phyloP scores from a whole-genome alignment of 2,797 vertebrate species.

The Cichlasoma orientale region DNA sequence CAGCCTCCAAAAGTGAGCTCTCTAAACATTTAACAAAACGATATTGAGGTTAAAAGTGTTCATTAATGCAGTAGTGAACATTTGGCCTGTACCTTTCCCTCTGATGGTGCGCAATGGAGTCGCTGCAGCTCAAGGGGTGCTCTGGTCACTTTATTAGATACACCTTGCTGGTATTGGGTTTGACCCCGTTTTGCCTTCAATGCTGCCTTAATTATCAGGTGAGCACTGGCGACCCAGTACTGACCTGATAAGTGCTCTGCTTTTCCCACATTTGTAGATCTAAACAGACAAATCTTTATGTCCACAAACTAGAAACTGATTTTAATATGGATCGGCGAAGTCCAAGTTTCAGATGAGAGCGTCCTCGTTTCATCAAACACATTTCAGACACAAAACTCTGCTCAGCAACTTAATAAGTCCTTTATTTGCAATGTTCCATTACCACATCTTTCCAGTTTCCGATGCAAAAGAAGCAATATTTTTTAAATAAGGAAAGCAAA shows the following conservation, averaged over 20 bases:
- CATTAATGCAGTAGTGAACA: not conserved
- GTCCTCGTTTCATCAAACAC: not conserved
- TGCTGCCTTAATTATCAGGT: no score
- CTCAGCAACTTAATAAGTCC: constrained; percentile 81
- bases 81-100: no score
- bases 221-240: no score
- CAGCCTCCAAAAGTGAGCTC: not conserved
- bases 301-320: not conserved
- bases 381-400: constrained; percentile 48
- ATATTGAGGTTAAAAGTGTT: not conserved
- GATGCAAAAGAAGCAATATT: constrained; percentile 90
- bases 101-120: no score
- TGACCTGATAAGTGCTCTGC: not conserved
- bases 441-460: constrained; percentile 90
- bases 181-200: no score
- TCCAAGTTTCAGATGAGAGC: not conserved
- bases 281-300: not conserved
- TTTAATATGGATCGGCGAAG: not conserved
- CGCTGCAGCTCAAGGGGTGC: no score
- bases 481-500: not conserved
- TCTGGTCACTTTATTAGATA: no score
- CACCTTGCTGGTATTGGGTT: no score
- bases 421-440: constrained; percentile 86
- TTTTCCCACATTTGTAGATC: not conserved
- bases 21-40: not conserved